phyloP scores from a whole-genome alignment of 2,113 vertebrate species.

The Kobus ellipsiprymnus region DNA sequence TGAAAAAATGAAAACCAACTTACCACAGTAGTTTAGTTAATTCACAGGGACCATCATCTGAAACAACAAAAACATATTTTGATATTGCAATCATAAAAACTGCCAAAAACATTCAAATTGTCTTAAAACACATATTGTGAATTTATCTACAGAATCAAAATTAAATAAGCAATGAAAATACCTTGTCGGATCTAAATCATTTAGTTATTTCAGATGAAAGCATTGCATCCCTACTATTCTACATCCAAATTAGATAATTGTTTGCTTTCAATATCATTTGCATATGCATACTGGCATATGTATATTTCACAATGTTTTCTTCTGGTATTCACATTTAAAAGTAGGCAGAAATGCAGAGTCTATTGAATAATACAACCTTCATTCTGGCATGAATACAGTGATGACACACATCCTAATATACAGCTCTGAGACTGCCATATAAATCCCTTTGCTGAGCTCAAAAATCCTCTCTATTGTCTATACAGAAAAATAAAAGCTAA shows the following conservation, averaged over 20 bases:
- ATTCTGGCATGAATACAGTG: not conserved
- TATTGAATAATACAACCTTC: not conserved
- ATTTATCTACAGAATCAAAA: not conserved
- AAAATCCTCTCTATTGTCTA: not conserved
- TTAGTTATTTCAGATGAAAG: not conserved
- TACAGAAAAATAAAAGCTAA: not conserved
- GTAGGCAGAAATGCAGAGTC: not conserved
- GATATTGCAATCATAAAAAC: not conserved
- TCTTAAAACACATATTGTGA: not conserved
- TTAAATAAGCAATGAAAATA: not conserved
- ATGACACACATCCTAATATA: not conserved
- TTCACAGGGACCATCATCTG: conserved; percentile 62
- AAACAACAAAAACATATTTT: conserved; percentile 30
- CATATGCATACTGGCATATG: not conserved
- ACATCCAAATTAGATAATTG: not conserved
- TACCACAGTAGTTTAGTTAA: conserved; percentile 51
- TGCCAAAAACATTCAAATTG: not conserved
- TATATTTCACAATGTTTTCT: not conserved
- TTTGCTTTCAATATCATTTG: not conserved
- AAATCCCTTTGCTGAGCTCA: not conserved
- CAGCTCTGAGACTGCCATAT: not conserved
- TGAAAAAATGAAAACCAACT: conserved; percentile 6
- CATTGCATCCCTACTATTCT: not conserved
- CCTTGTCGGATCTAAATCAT: not conserved
- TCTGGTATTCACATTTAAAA: not conserved